Percentiles rank a stretch among this genome's conserved stretches.
Evolutionary conservation across 2,113 vertebrate genomes (phyloP).

Genomic region (Sphyrna mokarran): DNA sequence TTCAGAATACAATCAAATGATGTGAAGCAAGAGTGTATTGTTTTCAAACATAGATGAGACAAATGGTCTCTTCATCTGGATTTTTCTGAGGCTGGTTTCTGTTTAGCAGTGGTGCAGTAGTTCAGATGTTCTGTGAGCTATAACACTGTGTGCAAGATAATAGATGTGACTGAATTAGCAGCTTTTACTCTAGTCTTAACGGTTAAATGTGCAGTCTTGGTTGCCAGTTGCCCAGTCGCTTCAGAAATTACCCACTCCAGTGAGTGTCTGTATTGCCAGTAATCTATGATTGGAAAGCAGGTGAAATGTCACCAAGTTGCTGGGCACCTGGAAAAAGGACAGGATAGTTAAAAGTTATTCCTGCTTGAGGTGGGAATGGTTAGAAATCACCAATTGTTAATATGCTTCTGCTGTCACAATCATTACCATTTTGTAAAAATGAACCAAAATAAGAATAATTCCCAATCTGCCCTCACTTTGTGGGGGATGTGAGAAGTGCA

Average conservation of each 20-base stretch:
- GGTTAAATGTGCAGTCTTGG: not conserved
- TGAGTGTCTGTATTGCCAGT: not conserved
- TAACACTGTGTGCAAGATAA: not conserved
- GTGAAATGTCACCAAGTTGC: not conserved
- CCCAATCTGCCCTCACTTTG: not conserved
- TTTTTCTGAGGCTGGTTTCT: not conserved
- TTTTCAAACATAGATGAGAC: not conserved
- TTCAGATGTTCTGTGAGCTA: not conserved
- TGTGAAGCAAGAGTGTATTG: not conserved
- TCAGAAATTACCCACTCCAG: not conserved
- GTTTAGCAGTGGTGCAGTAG: not conserved
- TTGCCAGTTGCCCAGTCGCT: not conserved
- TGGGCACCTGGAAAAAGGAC: not conserved
- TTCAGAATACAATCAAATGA: not conserved
- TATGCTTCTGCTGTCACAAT: not conserved
- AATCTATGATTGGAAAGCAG: not conserved
- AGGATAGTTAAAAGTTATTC: not conserved
- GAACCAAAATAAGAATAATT: not conserved
- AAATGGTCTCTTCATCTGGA: not conserved
- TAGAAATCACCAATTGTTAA: not conserved
- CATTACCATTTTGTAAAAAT: not conserved
- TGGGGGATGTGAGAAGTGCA: not conserved
- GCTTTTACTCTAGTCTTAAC: not conserved
- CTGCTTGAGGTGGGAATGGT: not conserved
- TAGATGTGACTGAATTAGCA: not conserved